Base-by-base conservation (phyloP, 2,113 vertebrate species). In the Oophaga pumilio region DNA sequence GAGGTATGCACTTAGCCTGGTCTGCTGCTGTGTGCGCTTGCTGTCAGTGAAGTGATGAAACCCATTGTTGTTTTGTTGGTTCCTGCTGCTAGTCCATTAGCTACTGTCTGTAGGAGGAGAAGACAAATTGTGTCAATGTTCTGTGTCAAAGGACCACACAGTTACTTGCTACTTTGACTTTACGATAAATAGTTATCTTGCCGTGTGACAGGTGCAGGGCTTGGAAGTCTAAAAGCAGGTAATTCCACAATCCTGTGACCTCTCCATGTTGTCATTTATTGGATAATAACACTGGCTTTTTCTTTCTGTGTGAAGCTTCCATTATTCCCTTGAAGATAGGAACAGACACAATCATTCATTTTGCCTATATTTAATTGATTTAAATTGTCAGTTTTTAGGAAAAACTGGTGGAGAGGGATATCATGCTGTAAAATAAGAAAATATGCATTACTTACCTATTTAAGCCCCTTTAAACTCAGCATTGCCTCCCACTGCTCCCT, bases 121-220 rank as follows among this genome's bases (percentile, higher is more conserved):
- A 96, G 97, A 97, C 94, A 96, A 97, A 97, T 97, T 93, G 94
- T 97, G 96, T 97, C 96, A 96, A 95, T 95, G 93, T 96, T 94
- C 93, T 95, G 96, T 97, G 97, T 98, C 97, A 96, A 96, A 95
- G 94, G 97, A 96, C 96, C 96, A 97, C 96, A 96, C 96, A 96
- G 96, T 96, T 96, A 95, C 96, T 95, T 93, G 93, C 97, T 96
- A 94, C 95, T 95, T 96, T 95, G 95, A 94, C 95, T 95, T 93
- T 91, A 89, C 96, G 96, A 97, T 96, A 96, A 96, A 97, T 98
- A 94, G 96, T 97, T 97, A 97, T 98, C 97, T 98, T 93, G 95
- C 96, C 92, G 93, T 94, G 95, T 97, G 96, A 97, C 94, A 96
- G 96, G 95, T 97, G 94, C 92, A 92, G 93, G 94, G 91, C 92